phyloP scores from a whole-genome alignment of 2,113 vertebrate species.

The Lagopus muta region DNA sequence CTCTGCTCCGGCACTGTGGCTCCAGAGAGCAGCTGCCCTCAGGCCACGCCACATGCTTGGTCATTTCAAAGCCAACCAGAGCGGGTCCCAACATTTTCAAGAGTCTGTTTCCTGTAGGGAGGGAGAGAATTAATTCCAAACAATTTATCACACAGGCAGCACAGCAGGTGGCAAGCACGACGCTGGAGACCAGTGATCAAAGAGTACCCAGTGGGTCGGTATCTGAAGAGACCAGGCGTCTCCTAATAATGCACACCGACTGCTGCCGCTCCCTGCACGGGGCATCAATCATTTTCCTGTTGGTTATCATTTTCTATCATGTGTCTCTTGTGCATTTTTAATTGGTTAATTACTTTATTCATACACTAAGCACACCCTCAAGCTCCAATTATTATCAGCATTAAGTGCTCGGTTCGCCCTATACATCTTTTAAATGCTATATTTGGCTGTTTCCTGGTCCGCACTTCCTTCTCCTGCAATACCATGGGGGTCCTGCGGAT shows the following conservation, averaged over 20 bases:
- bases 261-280: conserved; percentile 11
- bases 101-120: neutral
- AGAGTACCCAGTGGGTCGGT: neutral
- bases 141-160: conserved; percentile 43
- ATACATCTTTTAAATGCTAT: conserved; percentile 24
- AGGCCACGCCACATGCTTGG: neutral
- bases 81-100: neutral
- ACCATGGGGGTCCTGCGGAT: conserved; percentile 23
- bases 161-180: conserved; percentile 32
- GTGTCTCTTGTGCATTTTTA: conserved; percentile 68
- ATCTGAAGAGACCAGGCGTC: conserved; percentile 12
- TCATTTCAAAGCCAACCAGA: neutral
- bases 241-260: neutral
- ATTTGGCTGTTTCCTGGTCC: conserved; percentile 11
- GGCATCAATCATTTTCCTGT: conserved; percentile 67
- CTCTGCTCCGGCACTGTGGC: neutral
- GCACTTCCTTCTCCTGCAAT: neutral
- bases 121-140: neutral
- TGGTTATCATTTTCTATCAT: conserved; percentile 61
- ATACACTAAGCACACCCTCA: conserved; percentile 59
- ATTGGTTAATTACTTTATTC: conserved; percentile 73
- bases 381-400: conserved; percentile 64
- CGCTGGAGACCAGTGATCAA: neutral
- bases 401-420: conserved; percentile 36
- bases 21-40: neutral